Conservation (phyloP, 1,140 invertebrate species). For the Papilio helenus region DNA sequence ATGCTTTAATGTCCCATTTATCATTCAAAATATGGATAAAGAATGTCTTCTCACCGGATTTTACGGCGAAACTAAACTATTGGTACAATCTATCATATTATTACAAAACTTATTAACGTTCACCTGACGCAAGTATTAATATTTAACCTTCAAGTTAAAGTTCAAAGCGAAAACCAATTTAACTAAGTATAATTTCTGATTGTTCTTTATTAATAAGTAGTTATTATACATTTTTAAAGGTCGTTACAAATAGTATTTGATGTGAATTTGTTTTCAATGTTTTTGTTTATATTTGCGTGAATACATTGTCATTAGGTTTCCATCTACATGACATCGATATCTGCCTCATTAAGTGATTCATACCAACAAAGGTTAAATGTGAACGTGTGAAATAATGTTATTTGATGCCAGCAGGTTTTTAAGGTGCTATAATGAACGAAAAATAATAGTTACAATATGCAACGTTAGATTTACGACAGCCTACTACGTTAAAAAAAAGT, state of each 20-base stretch:
- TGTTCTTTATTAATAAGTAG: neutral
- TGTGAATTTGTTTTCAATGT: neutral
- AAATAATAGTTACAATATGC: constrained; percentile 18
- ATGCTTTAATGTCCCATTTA: neutral
- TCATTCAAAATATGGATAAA: neutral
- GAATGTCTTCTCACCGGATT: neutral
- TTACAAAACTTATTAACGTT: neutral
- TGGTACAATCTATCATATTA: neutral
- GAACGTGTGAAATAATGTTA: constrained; percentile 23
- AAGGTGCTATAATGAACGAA: constrained; percentile 3
- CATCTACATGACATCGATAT: neutral
- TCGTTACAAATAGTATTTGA: neutral
- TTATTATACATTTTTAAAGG: neutral
- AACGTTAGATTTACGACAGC: constrained; percentile 6
- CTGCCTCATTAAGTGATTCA: constrained; percentile 22
- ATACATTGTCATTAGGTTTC: neutral
- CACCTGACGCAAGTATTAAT: constrained; percentile 3
- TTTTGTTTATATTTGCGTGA: constrained; percentile 3
- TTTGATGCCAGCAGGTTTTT: neutral
- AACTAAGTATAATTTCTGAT: neutral
- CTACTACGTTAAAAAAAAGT: neutral
- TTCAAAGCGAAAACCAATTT: neutral
- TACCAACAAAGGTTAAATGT: constrained; percentile 35
- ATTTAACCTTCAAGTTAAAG: neutral
- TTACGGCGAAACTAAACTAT: neutral